These are phyloP conservation scores for Apogon hyalosoma DNA, from an alignment of 2,797 vertebrate genomes.

Conservation along the genomic window DNA sequence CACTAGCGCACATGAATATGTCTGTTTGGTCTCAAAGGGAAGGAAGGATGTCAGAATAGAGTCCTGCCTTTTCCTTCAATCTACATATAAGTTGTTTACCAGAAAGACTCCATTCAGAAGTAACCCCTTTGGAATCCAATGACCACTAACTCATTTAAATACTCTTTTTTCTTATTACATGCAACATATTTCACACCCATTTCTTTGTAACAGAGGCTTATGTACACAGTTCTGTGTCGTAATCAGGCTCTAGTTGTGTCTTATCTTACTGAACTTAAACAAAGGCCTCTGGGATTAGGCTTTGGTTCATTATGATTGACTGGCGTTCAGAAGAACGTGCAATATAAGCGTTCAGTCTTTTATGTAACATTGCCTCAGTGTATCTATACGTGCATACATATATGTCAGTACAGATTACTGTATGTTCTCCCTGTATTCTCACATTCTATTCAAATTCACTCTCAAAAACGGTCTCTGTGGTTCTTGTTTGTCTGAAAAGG, in stretches of 20 bases:
- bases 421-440: conserved; percentile 9
- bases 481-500: conserved; percentile 1
- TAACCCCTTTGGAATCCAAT: no score
- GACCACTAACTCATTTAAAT: no score
- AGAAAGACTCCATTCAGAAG: no score
- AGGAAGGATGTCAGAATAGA: no score
- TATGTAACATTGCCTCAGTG: conserved; percentile 1
- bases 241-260: conserved; percentile 11
- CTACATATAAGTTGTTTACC: no score
- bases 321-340: neutral
- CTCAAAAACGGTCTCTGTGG: neutral
- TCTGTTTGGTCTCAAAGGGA: no score
- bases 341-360: neutral
- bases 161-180: no score
- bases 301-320: neutral
- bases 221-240: neutral
- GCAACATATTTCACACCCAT: no score
- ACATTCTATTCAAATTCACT: neutral
- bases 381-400: neutral
- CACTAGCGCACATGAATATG: no score
- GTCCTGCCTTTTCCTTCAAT: no score
- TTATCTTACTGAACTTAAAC: conserved; percentile 3
- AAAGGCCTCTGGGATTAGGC: neutral
- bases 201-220: no score
- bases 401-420: neutral